These are phyloP conservation scores for Argyrosomus regius DNA, from an alignment of 2,797 vertebrate species.

Conservation along the genomic window DNA sequence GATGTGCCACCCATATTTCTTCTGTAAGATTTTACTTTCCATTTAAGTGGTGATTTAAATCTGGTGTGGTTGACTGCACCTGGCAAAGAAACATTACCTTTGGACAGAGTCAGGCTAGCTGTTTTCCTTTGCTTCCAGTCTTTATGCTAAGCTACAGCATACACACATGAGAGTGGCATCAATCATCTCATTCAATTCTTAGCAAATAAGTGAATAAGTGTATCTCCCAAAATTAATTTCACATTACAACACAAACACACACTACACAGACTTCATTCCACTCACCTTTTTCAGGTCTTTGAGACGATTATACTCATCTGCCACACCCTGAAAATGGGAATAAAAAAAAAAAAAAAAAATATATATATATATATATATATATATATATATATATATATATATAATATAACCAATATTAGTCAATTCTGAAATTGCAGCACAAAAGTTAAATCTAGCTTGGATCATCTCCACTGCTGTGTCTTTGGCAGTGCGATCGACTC, in stretches of 20 bases:
- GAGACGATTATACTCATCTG: conserved; percentile 89
- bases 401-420: background rate
- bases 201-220: background rate
- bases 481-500: background rate
- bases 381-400: no score
- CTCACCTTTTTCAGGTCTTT: conserved; percentile 89
- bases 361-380: no score
- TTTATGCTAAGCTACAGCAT: conserved; percentile 4
- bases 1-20: background rate
- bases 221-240: background rate
- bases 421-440: background rate
- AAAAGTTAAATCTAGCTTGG: background rate
- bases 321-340: conserved; percentile 82
- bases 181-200: background rate
- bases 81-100: background rate
- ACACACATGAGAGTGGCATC: background rate
- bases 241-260: background rate
- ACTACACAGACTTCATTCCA: conserved; percentile 3
- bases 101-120: background rate
- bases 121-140: background rate
- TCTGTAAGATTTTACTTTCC: background rate
- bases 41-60: background rate
- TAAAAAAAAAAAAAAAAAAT: no score
- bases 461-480: background rate
- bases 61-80: background rate